Evolutionary conservation across 2,888 invertebrate species (phyloP), one percentile per base, ranked within the genome.

Genomic region (Hanleya hanleyi): DNA sequence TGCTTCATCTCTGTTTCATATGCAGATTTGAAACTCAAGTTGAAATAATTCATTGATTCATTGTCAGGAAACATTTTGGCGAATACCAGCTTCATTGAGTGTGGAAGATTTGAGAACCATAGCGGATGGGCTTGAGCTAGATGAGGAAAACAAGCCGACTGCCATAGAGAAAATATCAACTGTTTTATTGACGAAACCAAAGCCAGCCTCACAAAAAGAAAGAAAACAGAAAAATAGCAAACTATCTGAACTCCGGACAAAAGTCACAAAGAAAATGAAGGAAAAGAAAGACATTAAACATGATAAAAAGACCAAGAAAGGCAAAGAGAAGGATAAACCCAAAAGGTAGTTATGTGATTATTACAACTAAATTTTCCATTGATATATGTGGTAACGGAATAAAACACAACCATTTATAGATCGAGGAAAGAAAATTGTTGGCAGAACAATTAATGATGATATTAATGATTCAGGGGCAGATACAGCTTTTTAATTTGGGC

Each of bases 21-120:
- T n/a, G n/a, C n/a, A n/a, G 47, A 41, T 41, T 41, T 41, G 12
- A 41, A n/a, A 41, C 47, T n/a, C n/a, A 41, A 41, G 47, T 12
- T n/a, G n/a, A n/a, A n/a, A n/a, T n/a, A n/a, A n/a, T n/a, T n/a
- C n/a, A n/a, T n/a, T n/a, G n/a, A n/a, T n/a, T 47, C 26, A 15
- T 78, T 80, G 77, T 73, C 91, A 95, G 94, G 96, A 97, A 92
- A 92, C 92, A 74, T 96, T 96, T 90, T 97, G 97, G 97, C 93
- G 96, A 81, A 95, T 97, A 85, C 95, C 97, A 0, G 93, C 93
- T 71, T 91, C 92, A 83, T 90, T 92, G 88, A 91, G 94, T 57
- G 90, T 91, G 67, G 83, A 90, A 1, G 92, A 92, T 72, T 86
- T 93, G 15, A 87, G 90, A 5, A 77, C 73, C 32, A 77, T 95